These are phyloP conservation scores for Sarcophilus harrisii DNA, from an alignment of 2,797 vertebrate genomes.

Conservation along the genomic window DNA sequence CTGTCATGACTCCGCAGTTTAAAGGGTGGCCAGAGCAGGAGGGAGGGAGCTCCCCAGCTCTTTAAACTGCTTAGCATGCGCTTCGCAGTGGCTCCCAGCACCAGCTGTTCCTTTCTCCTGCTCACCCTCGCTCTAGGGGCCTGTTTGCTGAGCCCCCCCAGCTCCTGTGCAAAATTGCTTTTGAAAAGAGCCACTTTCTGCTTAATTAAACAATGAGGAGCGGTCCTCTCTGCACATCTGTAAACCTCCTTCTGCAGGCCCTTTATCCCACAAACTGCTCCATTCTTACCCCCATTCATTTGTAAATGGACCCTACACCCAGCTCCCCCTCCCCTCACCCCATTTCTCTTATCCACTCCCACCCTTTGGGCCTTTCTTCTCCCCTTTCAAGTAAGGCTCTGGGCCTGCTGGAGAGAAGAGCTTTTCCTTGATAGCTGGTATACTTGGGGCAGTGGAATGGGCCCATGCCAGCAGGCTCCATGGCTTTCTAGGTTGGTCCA, in stretches of 20 bases:
- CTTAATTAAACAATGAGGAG: conserved; percentile 92
- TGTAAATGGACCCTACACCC: conserved; percentile 90
- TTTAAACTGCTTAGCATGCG: conserved; percentile 89
- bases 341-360: conserved; percentile 76
- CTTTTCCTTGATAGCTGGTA: conserved; percentile 37
- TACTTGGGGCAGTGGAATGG: conserved; percentile 24
- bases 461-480: neutral
- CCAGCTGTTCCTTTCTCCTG: conserved; percentile 62
- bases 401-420: conserved; percentile 77
- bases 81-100: conserved; percentile 85
- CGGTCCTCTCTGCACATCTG: conserved; percentile 91
- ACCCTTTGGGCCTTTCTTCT: conserved; percentile 83
- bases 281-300: conserved; percentile 92
- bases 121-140: conserved; percentile 74
- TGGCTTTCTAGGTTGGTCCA: neutral
- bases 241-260: conserved; percentile 90
- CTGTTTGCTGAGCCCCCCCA: conserved; percentile 86
- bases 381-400: conserved; percentile 82
- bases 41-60: conserved; percentile 80
- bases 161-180: conserved; percentile 92
- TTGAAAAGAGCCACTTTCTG: conserved; percentile 92
- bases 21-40: conserved; percentile 77
- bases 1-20: conserved; percentile 74
- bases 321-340: conserved; percentile 78
- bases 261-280: conserved; percentile 93